Evolutionary conservation across 2,888 invertebrate genomes (phyloP), one percentile per base, ranked within the genome.

Genomic region (Trissolcus brochymenae): DNA sequence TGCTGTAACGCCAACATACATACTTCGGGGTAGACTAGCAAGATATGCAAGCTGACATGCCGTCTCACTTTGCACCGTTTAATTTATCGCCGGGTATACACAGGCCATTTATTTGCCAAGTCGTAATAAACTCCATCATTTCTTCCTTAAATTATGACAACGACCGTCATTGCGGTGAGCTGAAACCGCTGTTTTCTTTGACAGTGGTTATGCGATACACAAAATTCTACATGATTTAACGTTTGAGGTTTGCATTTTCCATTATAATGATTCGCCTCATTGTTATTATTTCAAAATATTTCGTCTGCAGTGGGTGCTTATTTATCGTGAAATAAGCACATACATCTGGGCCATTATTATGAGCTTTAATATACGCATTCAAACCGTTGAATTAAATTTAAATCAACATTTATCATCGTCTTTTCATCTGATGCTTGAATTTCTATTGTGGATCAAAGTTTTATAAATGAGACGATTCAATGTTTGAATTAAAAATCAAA

Each of bases 1-100:
- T 70, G 78, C 71, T 56, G 66, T 74, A 74, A 78, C 50, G 71
- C 78, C 71, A 66, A 70, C 76, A 72, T 54, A 66, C 76, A 72
- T 72, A 76, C 72, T 76, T 71, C 59, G 72, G 71, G 64, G 56
- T 71, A 67, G 76, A 62, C 76, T 62, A 59, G 62, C 49, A 55
- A 70, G 68, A 75, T 65, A 57, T 46, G 65, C 61, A 66, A 71
- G 54, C 43, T 60, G 70, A 73, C 72, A 50, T 60, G 67, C 62
- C 66, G 70, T 35, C 70, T 76, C 54, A 76, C 76, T 70, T 76
- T 71, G 60, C 65, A 17, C 68, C 43, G 53, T 65, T 70, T 70
- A 76, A 76, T 76, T 76, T 70, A 76, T 76, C 41, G 55, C 25
- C 60, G 25, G 2, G 65, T 65, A 46, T 64, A 56, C 75, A 35